Base-by-base conservation (phyloP, 1,140 invertebrate genomes). In the Nixonia krombeini region DNA sequence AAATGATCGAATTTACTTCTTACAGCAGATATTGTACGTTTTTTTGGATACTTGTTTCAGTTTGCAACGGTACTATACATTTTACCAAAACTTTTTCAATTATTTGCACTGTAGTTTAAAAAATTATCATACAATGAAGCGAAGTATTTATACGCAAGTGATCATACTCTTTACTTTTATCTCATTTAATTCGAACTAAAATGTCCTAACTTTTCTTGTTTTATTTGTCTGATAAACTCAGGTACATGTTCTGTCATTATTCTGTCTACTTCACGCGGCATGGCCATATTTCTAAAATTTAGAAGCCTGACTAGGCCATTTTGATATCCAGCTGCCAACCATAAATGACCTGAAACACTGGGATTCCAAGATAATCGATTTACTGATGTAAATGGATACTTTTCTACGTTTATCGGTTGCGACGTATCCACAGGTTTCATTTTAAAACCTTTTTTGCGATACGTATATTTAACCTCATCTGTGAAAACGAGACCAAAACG, bases 321-420 rank as follows among this genome's bases (percentile, higher is more conserved):
- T 62, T 87, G 82, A 52, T 86, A 84, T 2, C 84, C 84, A 2
- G 65, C 69, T 4, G 76, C 76, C 8, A 86, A 50, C 81, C 81
- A 86, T 4, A 83, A 52, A 50, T 85, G 85, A 71, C 84, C 85
- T 73, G 77, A 83, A 1, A 68, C 26, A 65, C 87, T 87, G 16
- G 84, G 80, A 72, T 86, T 87, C 83, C 84, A 87, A 2, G 78
- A 61, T 7, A 86, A 56, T 47, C 70, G 68, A 50, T 85, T 84
- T 0, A 75, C 74, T 3, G 82, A 82, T 26, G 74, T 75, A 21
- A 85, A 78, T 31, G 82, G 76, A 73, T 84, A 84, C 53, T 81
- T 75, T 51, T 85, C 83, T 9, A 81, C 35, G 12, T 70, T 70
- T 15, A 70, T 65, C 5, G 61, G 62, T 9, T 58, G 62, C 28